phyloP scores from a whole-genome alignment of 2,888 invertebrate genomes.

The Lasioglossum morio region DNA sequence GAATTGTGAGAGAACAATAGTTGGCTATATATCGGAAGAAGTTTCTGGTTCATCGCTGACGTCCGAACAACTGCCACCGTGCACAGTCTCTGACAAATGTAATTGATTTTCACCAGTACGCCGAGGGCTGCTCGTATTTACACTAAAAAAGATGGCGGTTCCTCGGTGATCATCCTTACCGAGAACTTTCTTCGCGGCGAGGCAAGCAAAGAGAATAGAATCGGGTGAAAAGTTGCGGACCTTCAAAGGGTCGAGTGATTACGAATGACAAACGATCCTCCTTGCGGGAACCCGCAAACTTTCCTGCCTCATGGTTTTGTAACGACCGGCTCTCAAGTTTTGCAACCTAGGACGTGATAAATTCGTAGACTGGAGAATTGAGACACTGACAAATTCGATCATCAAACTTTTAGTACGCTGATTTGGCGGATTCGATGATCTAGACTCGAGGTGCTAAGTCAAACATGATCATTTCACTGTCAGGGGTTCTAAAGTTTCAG shows the following conservation, averaged over 20 bases:
- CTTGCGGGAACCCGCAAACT: neutral
- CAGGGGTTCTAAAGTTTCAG: neutral
- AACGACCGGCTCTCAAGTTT: neutral
- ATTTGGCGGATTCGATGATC: neutral
- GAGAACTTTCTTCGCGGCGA: neutral
- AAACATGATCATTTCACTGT: neutral
- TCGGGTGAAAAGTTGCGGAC: neutral
- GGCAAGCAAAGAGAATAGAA: neutral
- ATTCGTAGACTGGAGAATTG: neutral
- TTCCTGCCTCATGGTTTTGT: neutral
- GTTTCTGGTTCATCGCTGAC: conserved; percentile 25
- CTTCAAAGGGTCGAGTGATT: neutral
- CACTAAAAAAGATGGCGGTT: neutral
- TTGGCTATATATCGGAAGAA: conserved; percentile 1
- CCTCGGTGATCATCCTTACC: neutral
- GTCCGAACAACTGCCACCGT: conserved; percentile 11
- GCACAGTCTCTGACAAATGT: neutral
- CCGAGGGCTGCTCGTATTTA: neutral
- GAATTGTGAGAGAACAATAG: conserved; percentile 28
- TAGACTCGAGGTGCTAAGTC: neutral
- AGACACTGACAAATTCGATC: neutral
- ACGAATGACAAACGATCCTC: conserved; percentile 16
- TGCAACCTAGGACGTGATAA: neutral
- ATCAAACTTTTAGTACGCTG: neutral
- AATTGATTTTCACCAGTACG: conserved; percentile 3